Evolutionary conservation across 2,888 invertebrate species (phyloP).

Genomic region (Dicyrtoma fusca): DNA sequence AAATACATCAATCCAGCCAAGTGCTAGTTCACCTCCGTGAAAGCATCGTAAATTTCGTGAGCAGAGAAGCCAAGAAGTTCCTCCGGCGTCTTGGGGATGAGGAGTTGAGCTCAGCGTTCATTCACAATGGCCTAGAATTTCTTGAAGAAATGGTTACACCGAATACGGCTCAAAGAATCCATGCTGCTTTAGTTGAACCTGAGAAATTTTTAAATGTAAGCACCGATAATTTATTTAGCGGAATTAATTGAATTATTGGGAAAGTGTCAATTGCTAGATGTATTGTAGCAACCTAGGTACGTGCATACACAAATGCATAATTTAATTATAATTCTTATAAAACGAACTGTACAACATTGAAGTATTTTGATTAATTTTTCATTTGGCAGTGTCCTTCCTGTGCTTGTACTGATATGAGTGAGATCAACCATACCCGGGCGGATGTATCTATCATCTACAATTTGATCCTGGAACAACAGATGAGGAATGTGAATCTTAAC

Average conservation of each 20-base stretch:
- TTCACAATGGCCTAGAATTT: constrained; percentile 22
- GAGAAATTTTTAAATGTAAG: constrained; percentile 40
- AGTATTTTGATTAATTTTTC: too few species aligned
- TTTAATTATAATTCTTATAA: too few species aligned
- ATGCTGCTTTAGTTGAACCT: constrained; percentile 40
- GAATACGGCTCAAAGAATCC: constrained; percentile 25
- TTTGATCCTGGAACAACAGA: constrained; percentile 43
- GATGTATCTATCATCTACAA: constrained; percentile 51
- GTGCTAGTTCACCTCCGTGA: background rate
- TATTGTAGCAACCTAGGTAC: too few species aligned
- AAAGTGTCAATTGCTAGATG: too few species aligned
- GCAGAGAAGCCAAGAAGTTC: background rate
- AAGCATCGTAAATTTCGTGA: background rate
- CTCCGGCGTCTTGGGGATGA: background rate
- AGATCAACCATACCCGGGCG: constrained; percentile 34
- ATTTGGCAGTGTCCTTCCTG: too few species aligned
- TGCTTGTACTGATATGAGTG: background rate
- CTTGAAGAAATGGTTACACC: constrained; percentile 18
- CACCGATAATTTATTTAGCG: too few species aligned
- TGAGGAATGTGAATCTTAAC: constrained; percentile 50
- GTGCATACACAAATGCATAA: too few species aligned
- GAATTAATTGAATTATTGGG: too few species aligned
- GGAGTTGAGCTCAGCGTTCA: constrained; percentile 15
- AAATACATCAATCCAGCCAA: background rate
- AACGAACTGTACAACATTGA: too few species aligned